Evolutionary conservation across 2,797 vertebrate species (phyloP).

Genomic region (Amniataba percoides): DNA sequence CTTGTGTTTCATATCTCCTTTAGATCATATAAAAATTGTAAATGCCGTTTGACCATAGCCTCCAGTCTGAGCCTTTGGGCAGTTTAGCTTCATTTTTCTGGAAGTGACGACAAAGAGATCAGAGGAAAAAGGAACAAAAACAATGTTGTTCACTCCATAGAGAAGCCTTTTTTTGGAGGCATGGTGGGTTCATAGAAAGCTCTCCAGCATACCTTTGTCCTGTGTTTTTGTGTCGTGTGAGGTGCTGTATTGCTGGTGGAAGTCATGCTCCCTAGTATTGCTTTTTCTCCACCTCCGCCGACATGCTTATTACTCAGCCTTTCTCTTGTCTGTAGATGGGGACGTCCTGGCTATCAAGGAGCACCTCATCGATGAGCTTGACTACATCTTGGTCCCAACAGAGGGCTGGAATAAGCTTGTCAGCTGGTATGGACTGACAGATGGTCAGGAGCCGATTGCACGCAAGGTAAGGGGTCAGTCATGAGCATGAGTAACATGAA

Average conservation of each 20-base stretch:
- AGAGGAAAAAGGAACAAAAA: slow-evolving; percentile 58
- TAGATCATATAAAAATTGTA: not conserved
- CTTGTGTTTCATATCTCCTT: not conserved
- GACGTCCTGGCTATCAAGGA: slow-evolving; percentile 96
- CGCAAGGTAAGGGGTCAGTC: slow-evolving; percentile 89
- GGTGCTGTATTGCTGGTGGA: slow-evolving; percentile 8
- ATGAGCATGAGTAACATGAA: not conserved
- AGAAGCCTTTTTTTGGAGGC: slow-evolving; percentile 27
- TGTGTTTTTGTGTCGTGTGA: slow-evolving; percentile 55
- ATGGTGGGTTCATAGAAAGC: slow-evolving; percentile 60
- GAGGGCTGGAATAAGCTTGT: slow-evolving; percentile 99
- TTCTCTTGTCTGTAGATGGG: slow-evolving; percentile 85
- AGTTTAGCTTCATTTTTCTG: slow-evolving; percentile 56
- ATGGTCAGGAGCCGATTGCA: slow-evolving; percentile 94
- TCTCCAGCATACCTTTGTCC: slow-evolving; percentile 59
- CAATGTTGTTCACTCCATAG: slow-evolving; percentile 53
- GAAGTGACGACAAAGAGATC: slow-evolving; percentile 57
- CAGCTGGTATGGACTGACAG: slow-evolving; percentile 96
- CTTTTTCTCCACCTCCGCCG: not conserved
- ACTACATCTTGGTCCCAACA: slow-evolving; percentile 97
- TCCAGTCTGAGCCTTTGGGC: not conserved
- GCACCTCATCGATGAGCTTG: slow-evolving; percentile 98
- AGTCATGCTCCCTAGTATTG: slow-evolving; percentile 7
- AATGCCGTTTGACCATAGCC: not conserved
- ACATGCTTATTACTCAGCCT: slow-evolving; percentile 14